phyloP scores from a whole-genome alignment of 2,113 vertebrate species.

The Ursus arctos region DNA sequence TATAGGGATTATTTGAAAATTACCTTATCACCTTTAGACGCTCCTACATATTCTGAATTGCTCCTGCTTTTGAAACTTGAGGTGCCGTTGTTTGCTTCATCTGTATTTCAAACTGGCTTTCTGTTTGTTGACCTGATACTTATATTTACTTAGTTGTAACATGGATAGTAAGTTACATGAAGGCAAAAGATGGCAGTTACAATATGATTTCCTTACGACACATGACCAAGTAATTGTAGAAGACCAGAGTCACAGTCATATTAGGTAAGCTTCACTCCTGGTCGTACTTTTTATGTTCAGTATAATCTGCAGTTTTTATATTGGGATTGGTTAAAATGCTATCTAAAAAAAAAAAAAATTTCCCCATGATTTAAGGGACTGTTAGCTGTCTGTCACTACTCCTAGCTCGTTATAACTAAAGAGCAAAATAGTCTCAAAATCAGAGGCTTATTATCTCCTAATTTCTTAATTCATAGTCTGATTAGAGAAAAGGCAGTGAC shows the following conservation, averaged over 20 bases:
- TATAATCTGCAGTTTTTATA: neutral
- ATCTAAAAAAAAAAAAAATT: conserved; percentile 30
- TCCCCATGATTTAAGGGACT: neutral
- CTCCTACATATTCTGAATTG: neutral
- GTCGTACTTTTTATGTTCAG: conserved; percentile 10
- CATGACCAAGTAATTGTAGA: neutral
- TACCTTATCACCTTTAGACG: neutral
- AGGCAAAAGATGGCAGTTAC: neutral
- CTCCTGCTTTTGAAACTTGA: neutral
- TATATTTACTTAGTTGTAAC: conserved; percentile 15
- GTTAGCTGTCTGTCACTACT: neutral
- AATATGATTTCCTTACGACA: neutral
- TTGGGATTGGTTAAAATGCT: neutral
- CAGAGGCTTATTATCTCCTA: neutral
- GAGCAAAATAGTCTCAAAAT: conserved; percentile 25
- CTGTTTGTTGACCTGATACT: conserved; percentile 29
- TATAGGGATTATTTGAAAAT: conserved; percentile 39
- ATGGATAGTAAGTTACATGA: neutral
- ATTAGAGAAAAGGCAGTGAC: neutral
- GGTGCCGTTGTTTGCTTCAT: neutral
- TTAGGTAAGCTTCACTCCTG: neutral
- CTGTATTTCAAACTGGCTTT: neutral
- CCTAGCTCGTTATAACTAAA: neutral
- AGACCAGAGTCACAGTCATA: conserved; percentile 24
- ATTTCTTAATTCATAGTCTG: conserved; percentile 39